Percentiles rank a stretch among this genome's conserved stretches.
These are phyloP conservation scores for Cremastinae sp. DNA, from an alignment of 2,888 invertebrate species.

Conservation along the genomic window DNA sequence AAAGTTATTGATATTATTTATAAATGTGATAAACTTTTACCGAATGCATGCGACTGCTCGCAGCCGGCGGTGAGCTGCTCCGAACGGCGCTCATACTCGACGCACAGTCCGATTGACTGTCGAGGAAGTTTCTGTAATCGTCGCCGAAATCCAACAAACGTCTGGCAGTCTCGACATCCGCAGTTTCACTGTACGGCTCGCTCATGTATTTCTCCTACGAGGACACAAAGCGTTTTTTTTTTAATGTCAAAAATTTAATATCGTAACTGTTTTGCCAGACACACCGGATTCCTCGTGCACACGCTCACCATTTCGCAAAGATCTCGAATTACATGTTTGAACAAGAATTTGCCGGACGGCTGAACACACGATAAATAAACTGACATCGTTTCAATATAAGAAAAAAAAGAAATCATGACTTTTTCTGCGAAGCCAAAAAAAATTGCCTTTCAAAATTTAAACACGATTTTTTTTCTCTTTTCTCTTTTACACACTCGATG, in stretches of 20 bases:
- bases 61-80: slow-evolving; percentile 80
- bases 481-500: not conserved
- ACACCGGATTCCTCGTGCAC: not conserved
- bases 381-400: slow-evolving; percentile 5
- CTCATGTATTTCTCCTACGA: slow-evolving; percentile 94
- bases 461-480: not conserved
- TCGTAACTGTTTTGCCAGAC: not conserved
- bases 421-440: too few relatives aligned
- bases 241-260: not conserved
- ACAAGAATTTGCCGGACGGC: slow-evolving; percentile 25
- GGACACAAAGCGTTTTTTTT: slow-evolving; percentile 65
- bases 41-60: slow-evolving; percentile 74
- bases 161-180: slow-evolving; percentile 92
- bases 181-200: slow-evolving; percentile 93
- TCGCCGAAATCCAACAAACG: slow-evolving; percentile 93
- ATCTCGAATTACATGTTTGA: slow-evolving; percentile 42
- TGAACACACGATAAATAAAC: slow-evolving; percentile 25
- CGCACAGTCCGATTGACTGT: slow-evolving; percentile 94
- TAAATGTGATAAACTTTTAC: slow-evolving; percentile 69
- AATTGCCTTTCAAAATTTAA: not conserved
- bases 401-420: not conserved
- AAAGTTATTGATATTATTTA: too few relatives aligned
- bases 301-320: slow-evolving; percentile 3
- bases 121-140: slow-evolving; percentile 93
- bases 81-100: slow-evolving; percentile 87